These are phyloP conservation scores for Epinotia bilunana DNA, from an alignment of 2,888 invertebrate species.

Conservation along the genomic window DNA sequence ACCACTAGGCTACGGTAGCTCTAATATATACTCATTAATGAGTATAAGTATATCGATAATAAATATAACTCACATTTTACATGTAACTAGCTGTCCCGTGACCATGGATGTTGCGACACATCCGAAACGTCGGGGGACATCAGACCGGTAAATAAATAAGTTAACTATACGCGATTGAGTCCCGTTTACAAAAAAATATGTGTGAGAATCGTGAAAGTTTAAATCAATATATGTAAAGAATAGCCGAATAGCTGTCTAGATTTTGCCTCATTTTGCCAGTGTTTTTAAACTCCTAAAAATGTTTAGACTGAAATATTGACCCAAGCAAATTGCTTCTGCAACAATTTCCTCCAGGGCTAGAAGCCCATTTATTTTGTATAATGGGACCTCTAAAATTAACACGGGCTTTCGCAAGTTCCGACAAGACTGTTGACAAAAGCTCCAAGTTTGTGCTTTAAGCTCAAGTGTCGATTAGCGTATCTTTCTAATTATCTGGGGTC, in stretches of 20 bases:
- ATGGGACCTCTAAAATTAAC: conserved; percentile 3
- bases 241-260: background rate
- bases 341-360: conserved; percentile 12
- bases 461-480: conserved; percentile 8
- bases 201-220: no score
- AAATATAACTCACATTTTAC: no score
- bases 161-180: no score
- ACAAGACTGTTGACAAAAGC: conserved; percentile 14
- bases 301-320: background rate
- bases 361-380: conserved; percentile 12
- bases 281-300: background rate
- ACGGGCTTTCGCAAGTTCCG: conserved; percentile 5
- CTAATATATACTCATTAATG: no score
- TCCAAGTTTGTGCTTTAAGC: conserved; percentile 7
- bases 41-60: no score
- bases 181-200: no score
- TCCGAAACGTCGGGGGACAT: no score
- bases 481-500: conserved; percentile 6
- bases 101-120: no score
- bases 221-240: no score
- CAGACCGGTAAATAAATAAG: no score
- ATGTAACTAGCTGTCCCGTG: no score
- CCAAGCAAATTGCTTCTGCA: conserved; percentile 1
- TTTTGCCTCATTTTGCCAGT: background rate
- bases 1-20: no score